These are phyloP conservation scores for Ricordea florida DNA, from an alignment of 92 coral and sea anemone species.

Conservation along the genomic window DNA sequence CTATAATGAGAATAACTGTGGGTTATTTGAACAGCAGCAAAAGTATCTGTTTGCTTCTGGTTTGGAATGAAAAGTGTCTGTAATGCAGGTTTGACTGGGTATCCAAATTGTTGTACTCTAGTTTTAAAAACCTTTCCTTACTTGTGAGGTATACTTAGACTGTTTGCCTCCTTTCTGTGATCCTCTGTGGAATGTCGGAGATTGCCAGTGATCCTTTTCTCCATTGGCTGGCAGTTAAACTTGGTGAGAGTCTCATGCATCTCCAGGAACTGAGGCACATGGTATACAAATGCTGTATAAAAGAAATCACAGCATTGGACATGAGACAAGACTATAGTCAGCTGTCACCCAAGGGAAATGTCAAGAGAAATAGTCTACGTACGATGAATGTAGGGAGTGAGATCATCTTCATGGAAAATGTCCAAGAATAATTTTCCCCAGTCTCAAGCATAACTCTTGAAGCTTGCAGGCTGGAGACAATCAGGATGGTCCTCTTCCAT, in stretches of 20 bases:
- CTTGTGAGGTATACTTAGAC: slow-evolving; percentile 61
- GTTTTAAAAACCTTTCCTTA: no score
- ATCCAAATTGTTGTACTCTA: no score
- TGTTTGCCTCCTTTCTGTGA: slow-evolving; percentile 55
- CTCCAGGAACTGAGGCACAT: slow-evolving; percentile 53
- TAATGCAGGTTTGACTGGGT: no score
- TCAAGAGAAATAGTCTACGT: not conserved
- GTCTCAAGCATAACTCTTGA: not conserved
- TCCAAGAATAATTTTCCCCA: slow-evolving; percentile 27
- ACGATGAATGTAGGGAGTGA: slow-evolving; percentile 31
- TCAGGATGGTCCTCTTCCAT: slow-evolving; percentile 15
- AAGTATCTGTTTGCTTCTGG: no score
- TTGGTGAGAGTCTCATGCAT: not conserved
- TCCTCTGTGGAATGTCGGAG: slow-evolving; percentile 30
- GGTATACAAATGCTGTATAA: slow-evolving; percentile 46
- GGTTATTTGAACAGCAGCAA: no score
- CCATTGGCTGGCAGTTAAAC: slow-evolving; percentile 58
- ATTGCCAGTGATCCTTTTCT: slow-evolving; percentile 57
- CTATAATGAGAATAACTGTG: no score
- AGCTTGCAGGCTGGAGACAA: not conserved
- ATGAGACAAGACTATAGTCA: no score
- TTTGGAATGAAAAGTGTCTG: no score
- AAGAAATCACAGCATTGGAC: not conserved
- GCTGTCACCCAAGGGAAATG: no score
- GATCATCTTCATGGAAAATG: not conserved